Evolutionary conservation across 2,888 invertebrate species (phyloP).

Genomic region (Cepaea hortensis): DNA sequence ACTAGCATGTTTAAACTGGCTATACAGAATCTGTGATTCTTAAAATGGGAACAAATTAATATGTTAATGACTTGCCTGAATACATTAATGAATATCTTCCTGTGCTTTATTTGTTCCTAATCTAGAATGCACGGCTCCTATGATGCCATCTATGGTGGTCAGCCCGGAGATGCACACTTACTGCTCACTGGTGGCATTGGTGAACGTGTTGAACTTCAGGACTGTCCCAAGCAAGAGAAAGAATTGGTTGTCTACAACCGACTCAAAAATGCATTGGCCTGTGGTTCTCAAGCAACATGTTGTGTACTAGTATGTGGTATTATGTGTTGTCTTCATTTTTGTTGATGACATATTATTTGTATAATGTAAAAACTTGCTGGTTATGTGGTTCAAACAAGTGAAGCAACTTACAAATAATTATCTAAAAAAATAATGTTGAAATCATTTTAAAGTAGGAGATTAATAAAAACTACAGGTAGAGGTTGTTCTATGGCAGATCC

Average conservation of each 20-base stretch:
- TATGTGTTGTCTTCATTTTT: no score
- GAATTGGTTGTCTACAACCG: slow-evolving; percentile 79
- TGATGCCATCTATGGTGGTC: slow-evolving; percentile 80
- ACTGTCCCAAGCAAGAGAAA: slow-evolving; percentile 54
- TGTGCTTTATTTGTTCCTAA: neutral
- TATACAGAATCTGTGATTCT: no score
- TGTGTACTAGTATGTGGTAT: slow-evolving; percentile 80
- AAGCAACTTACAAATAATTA: no score
- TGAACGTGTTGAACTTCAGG: slow-evolving; percentile 78
- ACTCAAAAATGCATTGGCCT: slow-evolving; percentile 79
- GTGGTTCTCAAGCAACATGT: slow-evolving; percentile 83
- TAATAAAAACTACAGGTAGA: no score
- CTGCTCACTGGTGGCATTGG: slow-evolving; percentile 86
- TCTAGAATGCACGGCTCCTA: slow-evolving; percentile 82
- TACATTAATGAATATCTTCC: neutral
- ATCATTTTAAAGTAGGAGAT: no score
- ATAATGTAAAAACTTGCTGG: no score
- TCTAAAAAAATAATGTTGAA: no score
- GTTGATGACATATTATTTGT: no score
- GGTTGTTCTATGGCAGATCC: no score
- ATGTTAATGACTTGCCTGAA: no score
- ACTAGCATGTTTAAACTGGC: neutral
- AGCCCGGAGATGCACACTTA: slow-evolving; percentile 84
- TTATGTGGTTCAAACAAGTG: no score
- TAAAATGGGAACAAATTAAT: no score